A percentile compares a stretch with the other conserved stretches of the same genome.
phyloP scores from a whole-genome alignment of 2,888 invertebrate species.

The Epirrita christyi region DNA sequence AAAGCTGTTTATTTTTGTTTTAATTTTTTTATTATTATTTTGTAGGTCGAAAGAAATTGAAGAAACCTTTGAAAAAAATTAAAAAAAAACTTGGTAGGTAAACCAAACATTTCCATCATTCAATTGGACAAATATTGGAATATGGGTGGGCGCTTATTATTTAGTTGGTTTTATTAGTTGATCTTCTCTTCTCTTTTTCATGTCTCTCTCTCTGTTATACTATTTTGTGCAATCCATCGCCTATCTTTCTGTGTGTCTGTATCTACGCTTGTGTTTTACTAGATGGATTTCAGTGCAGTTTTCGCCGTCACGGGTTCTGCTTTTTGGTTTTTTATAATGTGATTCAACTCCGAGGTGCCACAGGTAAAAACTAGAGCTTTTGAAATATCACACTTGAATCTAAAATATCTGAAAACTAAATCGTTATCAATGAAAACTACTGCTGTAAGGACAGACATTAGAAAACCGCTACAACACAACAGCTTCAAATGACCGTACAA shows the following conservation, averaged over 20 bases:
- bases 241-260: constrained; percentile 3
- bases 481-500: constrained; percentile 31
- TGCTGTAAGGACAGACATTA: constrained; percentile 17
- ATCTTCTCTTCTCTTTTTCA: not conserved
- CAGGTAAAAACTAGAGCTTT: not conserved
- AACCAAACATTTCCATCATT: constrained; percentile 15
- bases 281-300: not conserved
- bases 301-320: not conserved
- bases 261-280: not conserved
- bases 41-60: constrained; percentile 32
- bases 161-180: constrained; percentile 8
- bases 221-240: not conserved
- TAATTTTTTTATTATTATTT: constrained; percentile 22
- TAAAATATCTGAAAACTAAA: too few species aligned
- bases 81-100: constrained; percentile 31
- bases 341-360: not conserved
- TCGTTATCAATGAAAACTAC: constrained; percentile 1
- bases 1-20: not conserved
- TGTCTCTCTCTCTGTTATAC: not conserved
- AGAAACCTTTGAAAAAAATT: constrained; percentile 28
- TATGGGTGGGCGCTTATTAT: constrained; percentile 18
- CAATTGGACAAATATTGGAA: constrained; percentile 6
- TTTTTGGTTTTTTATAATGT: not conserved
- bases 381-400: too few species aligned
- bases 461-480: constrained; percentile 32